Conservation (phyloP, 2,113 vertebrate genomes). For the Barnardius zonarius region DNA sequence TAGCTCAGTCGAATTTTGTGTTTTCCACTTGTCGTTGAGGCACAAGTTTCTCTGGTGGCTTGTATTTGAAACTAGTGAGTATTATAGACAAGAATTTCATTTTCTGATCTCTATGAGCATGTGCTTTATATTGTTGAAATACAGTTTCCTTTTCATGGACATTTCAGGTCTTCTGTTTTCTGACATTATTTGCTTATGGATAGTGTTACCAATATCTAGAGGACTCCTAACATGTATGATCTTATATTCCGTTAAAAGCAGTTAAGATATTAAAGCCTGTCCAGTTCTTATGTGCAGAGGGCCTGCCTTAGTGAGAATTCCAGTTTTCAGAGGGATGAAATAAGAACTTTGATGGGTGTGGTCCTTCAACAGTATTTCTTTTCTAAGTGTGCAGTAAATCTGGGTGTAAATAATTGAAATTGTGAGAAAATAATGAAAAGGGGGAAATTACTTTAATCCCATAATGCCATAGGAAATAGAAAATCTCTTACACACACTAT, state of each 20-base stretch:
- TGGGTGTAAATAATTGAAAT: background rate
- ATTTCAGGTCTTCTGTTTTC: background rate
- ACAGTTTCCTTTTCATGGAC: background rate
- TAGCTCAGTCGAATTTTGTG: background rate
- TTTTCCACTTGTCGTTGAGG: background rate
- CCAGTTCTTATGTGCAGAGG: background rate
- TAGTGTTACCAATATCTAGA: background rate
- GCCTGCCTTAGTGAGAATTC: background rate
- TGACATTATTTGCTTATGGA: background rate
- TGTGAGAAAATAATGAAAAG: background rate
- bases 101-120: background rate
- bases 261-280: background rate
- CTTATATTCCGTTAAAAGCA: background rate
- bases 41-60: background rate
- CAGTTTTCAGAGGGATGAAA: background rate
- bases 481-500: background rate
- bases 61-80: background rate
- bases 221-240: background rate
- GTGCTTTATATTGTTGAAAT: background rate
- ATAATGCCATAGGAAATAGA: background rate
- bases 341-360: background rate
- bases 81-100: background rate
- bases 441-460: conserved; percentile 10
- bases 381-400: background rate
- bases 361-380: background rate